A percentile compares a stretch with the other conserved stretches of the same genome.
phyloP scores from a whole-genome alignment of 2,888 invertebrate species.

The Aethes cnicana region DNA sequence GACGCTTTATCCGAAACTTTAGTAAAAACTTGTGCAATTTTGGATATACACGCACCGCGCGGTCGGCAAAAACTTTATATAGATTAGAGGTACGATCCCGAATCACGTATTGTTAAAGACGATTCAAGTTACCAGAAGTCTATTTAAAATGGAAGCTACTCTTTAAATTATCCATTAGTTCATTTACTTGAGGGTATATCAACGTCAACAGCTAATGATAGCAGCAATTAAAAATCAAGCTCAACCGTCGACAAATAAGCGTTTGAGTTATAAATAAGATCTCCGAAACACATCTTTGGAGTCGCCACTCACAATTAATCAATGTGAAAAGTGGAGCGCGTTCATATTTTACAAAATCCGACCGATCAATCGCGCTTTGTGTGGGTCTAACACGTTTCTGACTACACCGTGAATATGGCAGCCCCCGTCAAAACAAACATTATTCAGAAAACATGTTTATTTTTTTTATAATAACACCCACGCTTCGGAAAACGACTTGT shows the following conservation, averaged over 20 bases:
- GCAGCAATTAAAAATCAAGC: conserved; percentile 61
- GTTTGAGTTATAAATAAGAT: conserved; percentile 62
- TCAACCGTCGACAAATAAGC: conserved; percentile 57
- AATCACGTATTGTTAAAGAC: conserved; percentile 44
- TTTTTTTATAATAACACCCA: conserved; percentile 74
- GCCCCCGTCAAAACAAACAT: conserved; percentile 75
- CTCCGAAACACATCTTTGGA: conserved; percentile 49
- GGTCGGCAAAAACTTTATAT: conserved; percentile 41
- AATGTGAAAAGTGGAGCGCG: conserved; percentile 70
- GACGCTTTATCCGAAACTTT: conserved; percentile 74
- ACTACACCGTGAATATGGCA: conserved; percentile 62
- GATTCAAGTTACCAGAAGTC: conserved; percentile 48
- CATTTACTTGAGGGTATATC: conserved; percentile 54
- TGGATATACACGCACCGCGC: conserved; percentile 61
- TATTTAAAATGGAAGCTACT: conserved; percentile 38
- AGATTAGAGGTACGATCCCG: conserved; percentile 34
- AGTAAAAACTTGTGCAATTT: conserved; percentile 78
- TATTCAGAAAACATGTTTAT: conserved; percentile 71
- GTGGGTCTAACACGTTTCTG: conserved; percentile 70
- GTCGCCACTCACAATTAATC: conserved; percentile 74
- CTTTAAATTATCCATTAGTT: conserved; percentile 31
- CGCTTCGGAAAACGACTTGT: conserved; percentile 58
- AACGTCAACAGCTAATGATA: conserved; percentile 55
- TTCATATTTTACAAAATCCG: conserved; percentile 67
- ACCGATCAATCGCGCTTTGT: conserved; percentile 75